Conservation (phyloP, 2,797 vertebrate species). For the Falco peregrinus region DNA sequence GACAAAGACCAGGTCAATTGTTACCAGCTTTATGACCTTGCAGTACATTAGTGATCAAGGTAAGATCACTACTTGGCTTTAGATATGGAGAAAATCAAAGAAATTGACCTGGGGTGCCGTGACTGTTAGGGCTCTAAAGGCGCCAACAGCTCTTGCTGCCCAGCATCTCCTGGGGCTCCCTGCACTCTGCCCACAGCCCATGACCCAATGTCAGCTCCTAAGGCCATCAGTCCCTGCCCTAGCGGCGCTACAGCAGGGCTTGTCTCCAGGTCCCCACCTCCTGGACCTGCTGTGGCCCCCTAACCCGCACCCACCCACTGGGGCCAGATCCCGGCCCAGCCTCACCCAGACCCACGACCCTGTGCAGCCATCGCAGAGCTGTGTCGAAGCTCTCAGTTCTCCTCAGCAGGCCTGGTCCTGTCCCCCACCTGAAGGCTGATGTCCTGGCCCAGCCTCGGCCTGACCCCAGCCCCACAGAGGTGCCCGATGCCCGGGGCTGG, state of each 20-base stretch:
- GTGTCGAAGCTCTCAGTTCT: background rate
- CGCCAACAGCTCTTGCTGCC: background rate
- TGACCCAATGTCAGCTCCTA: background rate
- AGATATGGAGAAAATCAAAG: background rate
- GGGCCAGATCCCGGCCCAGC: background rate
- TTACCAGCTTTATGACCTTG: background rate
- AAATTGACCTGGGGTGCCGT: background rate
- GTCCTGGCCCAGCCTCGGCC: background rate
- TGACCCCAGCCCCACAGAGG: background rate
- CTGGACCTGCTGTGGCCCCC: background rate
- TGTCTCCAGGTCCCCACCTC: background rate
- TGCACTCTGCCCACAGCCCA: background rate
- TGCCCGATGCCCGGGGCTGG: background rate
- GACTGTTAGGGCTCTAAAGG: background rate
- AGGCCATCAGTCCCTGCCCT: background rate
- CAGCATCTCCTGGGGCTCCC: background rate
- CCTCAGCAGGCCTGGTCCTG: background rate
- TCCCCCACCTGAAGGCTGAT: background rate
- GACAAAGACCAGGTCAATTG: background rate
- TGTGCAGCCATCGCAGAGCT: background rate
- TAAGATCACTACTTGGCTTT: background rate
- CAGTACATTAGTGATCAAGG: background rate
- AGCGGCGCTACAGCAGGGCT: background rate
- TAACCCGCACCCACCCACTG: rapidly evolving
- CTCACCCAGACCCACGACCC: background rate